These are phyloP conservation scores for Phortica magna DNA, from an alignment of 2,888 invertebrate genomes.

Conservation along the genomic window DNA sequence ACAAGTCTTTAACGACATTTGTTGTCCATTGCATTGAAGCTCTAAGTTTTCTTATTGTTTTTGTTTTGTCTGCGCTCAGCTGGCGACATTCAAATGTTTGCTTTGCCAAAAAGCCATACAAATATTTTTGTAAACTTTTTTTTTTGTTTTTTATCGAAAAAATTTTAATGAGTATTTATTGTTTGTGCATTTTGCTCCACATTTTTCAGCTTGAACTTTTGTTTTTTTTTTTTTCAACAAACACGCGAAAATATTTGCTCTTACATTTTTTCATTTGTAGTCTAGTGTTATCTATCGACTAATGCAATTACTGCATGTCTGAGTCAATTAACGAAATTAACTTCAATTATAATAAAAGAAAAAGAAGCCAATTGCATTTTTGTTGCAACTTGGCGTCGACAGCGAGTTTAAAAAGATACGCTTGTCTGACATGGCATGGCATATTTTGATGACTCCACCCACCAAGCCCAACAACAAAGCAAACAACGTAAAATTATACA, in stretches of 20 bases:
- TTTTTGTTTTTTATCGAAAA: slow-evolving; percentile 4
- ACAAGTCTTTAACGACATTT: too few species aligned
- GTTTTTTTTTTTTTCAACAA: not conserved
- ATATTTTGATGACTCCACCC: not conserved
- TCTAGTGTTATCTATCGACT: not conserved
- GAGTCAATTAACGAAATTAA: slow-evolving; percentile 30
- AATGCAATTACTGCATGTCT: slow-evolving; percentile 14
- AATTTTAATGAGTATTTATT: slow-evolving; percentile 16
- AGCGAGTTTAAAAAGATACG: not conserved
- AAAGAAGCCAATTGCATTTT: not conserved
- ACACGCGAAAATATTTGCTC: not conserved
- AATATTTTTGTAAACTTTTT: not conserved
- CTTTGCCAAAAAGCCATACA: slow-evolving; percentile 39
- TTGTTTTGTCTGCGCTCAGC: not conserved
- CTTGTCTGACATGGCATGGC: not conserved
- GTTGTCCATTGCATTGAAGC: too few species aligned
- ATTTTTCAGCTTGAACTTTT: not conserved
- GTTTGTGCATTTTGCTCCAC: not conserved
- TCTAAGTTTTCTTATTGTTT: slow-evolving; percentile 21
- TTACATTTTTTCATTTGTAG: not conserved
- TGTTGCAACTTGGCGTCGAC: not conserved
- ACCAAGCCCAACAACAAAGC: not conserved
- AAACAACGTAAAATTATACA: not conserved
- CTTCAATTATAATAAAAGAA: slow-evolving; percentile 8
- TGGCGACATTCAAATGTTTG: slow-evolving; percentile 41